Evolutionary conservation across 2,888 invertebrate genomes (phyloP).

Genomic region (Poecilobothrus nobilitatus): DNA sequence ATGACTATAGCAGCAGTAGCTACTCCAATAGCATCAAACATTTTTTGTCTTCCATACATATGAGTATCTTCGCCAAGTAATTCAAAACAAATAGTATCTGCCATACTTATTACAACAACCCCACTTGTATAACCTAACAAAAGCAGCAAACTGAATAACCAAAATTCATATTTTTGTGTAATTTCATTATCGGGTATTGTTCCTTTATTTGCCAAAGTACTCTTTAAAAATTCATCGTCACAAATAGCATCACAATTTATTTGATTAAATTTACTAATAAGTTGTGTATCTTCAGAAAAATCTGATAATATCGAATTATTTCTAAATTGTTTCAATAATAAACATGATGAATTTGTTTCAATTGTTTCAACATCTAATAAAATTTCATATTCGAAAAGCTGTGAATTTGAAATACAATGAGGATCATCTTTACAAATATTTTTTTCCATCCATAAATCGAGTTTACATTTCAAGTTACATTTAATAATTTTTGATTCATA

Average conservation of each 20-base stretch:
- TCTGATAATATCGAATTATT: not conserved
- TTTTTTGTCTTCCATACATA: constrained; percentile 67
- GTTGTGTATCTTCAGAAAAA: not conserved
- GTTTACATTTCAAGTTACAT: not conserved
- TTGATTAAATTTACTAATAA: not conserved
- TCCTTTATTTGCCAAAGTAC: not conserved
- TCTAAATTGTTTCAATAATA: not conserved
- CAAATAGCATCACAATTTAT: not conserved
- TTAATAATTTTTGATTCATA: not conserved
- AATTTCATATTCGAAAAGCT: not conserved
- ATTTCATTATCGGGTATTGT: constrained; percentile 22
- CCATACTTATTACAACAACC: constrained; percentile 70
- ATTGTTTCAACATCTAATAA: not conserved
- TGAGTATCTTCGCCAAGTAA: constrained; percentile 58
- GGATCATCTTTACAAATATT: not conserved
- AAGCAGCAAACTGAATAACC: constrained; percentile 63
- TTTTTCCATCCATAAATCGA: not conserved
- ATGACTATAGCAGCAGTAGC: constrained; percentile 61
- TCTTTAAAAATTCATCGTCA: not conserved
- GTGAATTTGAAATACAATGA: not conserved
- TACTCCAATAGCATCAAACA: constrained; percentile 78
- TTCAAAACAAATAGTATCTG: constrained; percentile 76
- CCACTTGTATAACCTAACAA: constrained; percentile 66
- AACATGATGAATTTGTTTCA: not conserved
- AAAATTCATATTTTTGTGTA: constrained; percentile 52